Conservation (phyloP, 30 jellyfish, hydroid and myxozoan species). For the Turritopsis rubra region DNA sequence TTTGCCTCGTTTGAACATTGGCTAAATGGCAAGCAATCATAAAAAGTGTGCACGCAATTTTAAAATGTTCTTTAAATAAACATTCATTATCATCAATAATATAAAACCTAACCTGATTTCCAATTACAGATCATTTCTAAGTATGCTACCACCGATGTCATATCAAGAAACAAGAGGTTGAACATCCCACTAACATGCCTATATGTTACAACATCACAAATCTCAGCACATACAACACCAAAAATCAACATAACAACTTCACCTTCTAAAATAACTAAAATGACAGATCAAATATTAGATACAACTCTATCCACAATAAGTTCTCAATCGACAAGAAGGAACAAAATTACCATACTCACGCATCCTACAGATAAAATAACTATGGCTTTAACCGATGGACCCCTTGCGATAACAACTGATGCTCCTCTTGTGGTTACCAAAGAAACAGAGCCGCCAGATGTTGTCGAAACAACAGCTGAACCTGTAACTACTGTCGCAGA, state of each 20-base stretch:
- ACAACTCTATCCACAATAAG: neutral
- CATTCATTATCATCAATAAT: neutral
- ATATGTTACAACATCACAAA: neutral
- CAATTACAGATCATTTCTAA: neutral
- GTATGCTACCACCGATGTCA: neutral
- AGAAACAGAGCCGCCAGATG: too few species aligned
- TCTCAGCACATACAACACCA: neutral
- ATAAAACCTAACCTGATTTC: neutral
- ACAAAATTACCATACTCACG: neutral
- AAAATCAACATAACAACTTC: neutral
- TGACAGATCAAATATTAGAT: neutral
- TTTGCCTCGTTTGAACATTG: too few species aligned
- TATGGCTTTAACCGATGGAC: neutral
- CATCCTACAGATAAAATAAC: neutral
- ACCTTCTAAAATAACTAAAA: neutral
- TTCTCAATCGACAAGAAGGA: neutral
- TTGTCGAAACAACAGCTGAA: conserved; percentile 14
- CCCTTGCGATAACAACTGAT: neutral
- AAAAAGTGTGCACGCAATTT: too few species aligned
- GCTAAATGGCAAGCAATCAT: too few species aligned
- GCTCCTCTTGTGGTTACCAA: conserved; percentile 13
- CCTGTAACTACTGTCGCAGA: conserved; percentile 15
- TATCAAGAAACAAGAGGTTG: neutral
- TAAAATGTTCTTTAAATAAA: too few species aligned
- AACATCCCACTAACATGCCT: neutral